A percentile compares a stretch with the other conserved stretches of the same genome.
Conservation (phyloP, 2,888 invertebrate genomes). For the Sinotaia quadrata region DNA sequence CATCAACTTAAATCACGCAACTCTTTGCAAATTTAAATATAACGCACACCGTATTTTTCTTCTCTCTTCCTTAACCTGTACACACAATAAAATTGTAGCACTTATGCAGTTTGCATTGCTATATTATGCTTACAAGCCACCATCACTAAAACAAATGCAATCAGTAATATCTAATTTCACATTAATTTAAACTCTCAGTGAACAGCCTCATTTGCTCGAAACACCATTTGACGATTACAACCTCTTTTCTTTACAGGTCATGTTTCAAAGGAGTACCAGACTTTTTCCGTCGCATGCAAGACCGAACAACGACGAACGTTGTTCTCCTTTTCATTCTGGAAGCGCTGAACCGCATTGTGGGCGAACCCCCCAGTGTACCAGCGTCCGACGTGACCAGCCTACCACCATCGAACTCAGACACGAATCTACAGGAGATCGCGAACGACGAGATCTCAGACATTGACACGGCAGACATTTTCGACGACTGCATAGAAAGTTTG, state of each 20-base stretch:
- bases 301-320: slow-evolving; percentile 26
- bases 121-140: too few species aligned
- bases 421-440: background rate
- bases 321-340: slow-evolving; percentile 33
- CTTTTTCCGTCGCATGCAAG: slow-evolving; percentile 30
- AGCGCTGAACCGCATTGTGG: slow-evolving; percentile 22
- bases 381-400: background rate
- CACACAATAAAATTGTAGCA: too few species aligned
- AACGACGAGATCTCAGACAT: slow-evolving; percentile 9
- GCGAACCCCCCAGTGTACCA: background rate
- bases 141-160: too few species aligned
- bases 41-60: too few species aligned
- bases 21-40: too few species aligned
- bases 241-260: slow-evolving; percentile 10
- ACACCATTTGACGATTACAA: too few species aligned
- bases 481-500: slow-evolving; percentile 24
- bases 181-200: too few species aligned
- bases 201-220: too few species aligned
- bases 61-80: too few species aligned
- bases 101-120: too few species aligned
- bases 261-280: slow-evolving; percentile 18
- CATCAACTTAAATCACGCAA: too few species aligned
- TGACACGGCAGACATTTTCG: slow-evolving; percentile 21
- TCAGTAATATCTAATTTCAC: too few species aligned
- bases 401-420: background rate